Percentiles rank a stretch among this genome's conserved stretches.
Evolutionary conservation across 2,888 invertebrate genomes (phyloP).

Genomic region (Drosophila anomelani): DNA sequence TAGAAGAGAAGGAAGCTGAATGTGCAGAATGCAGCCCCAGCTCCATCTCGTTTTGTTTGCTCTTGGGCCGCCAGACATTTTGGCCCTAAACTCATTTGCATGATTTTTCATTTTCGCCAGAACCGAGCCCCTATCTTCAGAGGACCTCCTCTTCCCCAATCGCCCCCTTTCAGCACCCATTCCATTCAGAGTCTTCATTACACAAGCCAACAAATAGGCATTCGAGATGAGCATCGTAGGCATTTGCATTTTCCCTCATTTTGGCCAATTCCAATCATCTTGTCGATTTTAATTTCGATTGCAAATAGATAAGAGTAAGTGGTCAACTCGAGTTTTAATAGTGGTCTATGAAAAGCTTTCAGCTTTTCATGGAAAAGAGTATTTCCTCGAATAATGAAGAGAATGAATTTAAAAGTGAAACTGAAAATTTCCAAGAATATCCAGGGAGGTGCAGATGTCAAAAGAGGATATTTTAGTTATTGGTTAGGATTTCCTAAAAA

Average conservation of each 20-base stretch:
- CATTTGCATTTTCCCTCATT: constrained; percentile 17
- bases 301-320: constrained; percentile 10
- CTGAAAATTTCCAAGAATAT: neutral
- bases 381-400: neutral
- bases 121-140: constrained; percentile 15
- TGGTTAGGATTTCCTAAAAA: neutral
- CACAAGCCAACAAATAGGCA: constrained; percentile 41
- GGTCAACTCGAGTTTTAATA: constrained; percentile 14
- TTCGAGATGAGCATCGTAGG: constrained; percentile 20
- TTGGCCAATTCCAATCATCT: constrained; percentile 35
- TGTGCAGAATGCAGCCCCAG: constrained; percentile 24
- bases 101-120: constrained; percentile 59
- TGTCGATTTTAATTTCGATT: constrained; percentile 37
- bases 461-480: neutral
- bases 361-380: neutral
- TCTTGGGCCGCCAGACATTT: constrained; percentile 45
- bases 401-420: neutral
- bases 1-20: constrained; percentile 7
- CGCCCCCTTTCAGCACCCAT: neutral
- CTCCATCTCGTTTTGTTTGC: constrained; percentile 14
- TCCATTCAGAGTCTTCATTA: constrained; percentile 45
- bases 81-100: constrained; percentile 72
- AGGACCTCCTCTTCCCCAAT: neutral
- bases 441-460: neutral
- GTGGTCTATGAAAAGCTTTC: constrained; percentile 5